Base-by-base conservation (phyloP, 2,113 vertebrate species). In the Corythornis madagascariensis region DNA sequence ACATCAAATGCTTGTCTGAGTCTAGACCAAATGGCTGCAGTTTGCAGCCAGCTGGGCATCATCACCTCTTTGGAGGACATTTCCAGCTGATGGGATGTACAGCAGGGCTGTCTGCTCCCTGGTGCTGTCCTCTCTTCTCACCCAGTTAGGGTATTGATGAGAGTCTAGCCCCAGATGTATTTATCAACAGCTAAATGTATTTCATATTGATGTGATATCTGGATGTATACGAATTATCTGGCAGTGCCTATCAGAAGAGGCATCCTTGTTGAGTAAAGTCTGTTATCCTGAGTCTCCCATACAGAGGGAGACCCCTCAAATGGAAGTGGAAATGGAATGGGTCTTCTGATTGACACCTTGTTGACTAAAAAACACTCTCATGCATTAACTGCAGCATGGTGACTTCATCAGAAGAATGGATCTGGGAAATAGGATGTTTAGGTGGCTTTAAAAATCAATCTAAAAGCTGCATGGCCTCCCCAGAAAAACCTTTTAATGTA, bases 31-130 rank as follows among this genome's bases (percentile, higher is more conserved):
- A 94, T 93, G 91, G 82, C 71, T 91, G 83, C 93, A 91, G 87
- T 79, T 91, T 70, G 47, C 55, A 89, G 88, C 85, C 95, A 96
- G 95, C 94, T 94, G 89, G 70, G 73, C 77, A 40, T 89, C 79
- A 90, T 89, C 83, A 31, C 67, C 59, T 95, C 86, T 89, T 76
- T 63, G 67, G 94, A 84, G 78, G 87, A 70, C 91, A 47, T 95
- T 96, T 95, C 90, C 93, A 96, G 81, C 74, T 89, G 86, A 84
- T 94, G 89, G 82, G 90, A 94, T 93, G 92, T 89, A 89, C 74
- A 64, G 60, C 83, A 92, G 35, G 47, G 50, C 35, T 64, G 70
- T 76, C 89, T 63, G 38, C 14, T 92, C 71, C 52, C 66, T 80
- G 42, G 19, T 79, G 33, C 29, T 70, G 50, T 87, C 70, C 69